These are phyloP conservation scores for Gymnothorax javanicus DNA, from an alignment of 2,797 vertebrate genomes.

Conservation along the genomic window DNA sequence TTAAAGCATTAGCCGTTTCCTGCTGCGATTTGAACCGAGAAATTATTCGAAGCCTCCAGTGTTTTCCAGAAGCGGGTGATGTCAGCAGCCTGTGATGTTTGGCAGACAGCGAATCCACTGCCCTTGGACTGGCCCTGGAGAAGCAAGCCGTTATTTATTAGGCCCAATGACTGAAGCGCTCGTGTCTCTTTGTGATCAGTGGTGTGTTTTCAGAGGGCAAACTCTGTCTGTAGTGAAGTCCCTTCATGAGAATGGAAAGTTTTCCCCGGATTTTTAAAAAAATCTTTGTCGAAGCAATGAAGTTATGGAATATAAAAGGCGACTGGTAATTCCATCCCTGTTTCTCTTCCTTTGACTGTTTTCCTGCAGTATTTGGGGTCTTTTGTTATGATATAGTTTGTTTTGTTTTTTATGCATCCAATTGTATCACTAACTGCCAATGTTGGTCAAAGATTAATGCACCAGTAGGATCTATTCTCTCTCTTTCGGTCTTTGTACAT, in stretches of 20 bases:
- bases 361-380: not conserved
- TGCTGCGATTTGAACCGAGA: constrained; percentile 36
- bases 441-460: not conserved
- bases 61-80: constrained; percentile 29
- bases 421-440: not conserved
- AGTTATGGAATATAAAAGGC: not conserved
- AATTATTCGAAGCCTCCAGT: constrained; percentile 24
- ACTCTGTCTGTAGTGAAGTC: not conserved
- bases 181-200: not conserved
- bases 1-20: constrained; percentile 34
- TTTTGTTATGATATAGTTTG: not conserved
- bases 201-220: not conserved
- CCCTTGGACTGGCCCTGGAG: not conserved
- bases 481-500: not conserved
- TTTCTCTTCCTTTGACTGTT: not conserved
- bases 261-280: not conserved
- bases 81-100: not conserved
- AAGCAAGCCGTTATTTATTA: not conserved
- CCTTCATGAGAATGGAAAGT: not conserved
- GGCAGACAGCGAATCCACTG: not conserved
- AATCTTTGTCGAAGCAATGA: not conserved
- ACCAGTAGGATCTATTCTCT: no score
- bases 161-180: not conserved
- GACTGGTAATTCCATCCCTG: not conserved
- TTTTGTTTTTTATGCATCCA: not conserved